A percentile compares a stretch with the other conserved stretches of the same genome.
phyloP scores from a whole-genome alignment of 2,888 invertebrate genomes.

The Andrena haemorrhoa region DNA sequence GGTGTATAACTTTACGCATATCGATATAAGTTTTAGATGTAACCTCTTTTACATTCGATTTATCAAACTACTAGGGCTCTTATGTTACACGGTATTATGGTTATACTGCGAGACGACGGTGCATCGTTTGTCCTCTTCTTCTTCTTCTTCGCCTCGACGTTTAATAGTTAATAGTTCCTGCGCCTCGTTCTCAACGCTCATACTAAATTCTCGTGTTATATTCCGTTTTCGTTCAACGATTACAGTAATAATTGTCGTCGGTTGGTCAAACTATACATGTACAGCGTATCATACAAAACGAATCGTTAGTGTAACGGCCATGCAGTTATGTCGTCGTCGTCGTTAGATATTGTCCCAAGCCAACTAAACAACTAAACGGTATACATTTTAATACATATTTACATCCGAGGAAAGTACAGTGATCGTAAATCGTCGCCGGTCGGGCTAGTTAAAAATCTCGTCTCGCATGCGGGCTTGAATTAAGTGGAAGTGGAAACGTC shows the following conservation, averaged over 20 bases:
- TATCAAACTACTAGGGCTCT: slow-evolving; percentile 65
- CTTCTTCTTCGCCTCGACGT: neutral
- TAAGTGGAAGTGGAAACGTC: slow-evolving; percentile 1
- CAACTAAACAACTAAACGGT: slow-evolving; percentile 78
- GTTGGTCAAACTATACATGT: slow-evolving; percentile 67
- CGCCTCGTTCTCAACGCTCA: slow-evolving; percentile 8
- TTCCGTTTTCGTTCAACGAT: slow-evolving; percentile 14
- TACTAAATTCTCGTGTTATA: slow-evolving; percentile 8
- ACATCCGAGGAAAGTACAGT: slow-evolving; percentile 70
- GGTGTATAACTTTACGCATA: slow-evolving; percentile 53
- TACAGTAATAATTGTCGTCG: slow-evolving; percentile 50
- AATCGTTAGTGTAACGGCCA: slow-evolving; percentile 67
- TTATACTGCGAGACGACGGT: slow-evolving; percentile 48
- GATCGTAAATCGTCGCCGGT: slow-evolving; percentile 48
- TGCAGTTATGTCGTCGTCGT: slow-evolving; percentile 54
- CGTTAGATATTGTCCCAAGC: slow-evolving; percentile 77
- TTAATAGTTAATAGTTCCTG: slow-evolving; percentile 12
- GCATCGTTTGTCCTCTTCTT: slow-evolving; percentile 11
- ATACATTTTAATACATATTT: slow-evolving; percentile 78
- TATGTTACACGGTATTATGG: slow-evolving; percentile 56
- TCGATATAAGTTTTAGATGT: slow-evolving; percentile 67
- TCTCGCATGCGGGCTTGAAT: slow-evolving; percentile 9
- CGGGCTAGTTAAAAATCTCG: slow-evolving; percentile 31
- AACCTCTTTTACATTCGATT: slow-evolving; percentile 66
- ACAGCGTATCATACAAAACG: slow-evolving; percentile 69